Evolutionary conservation across 2,113 vertebrate genomes (phyloP).

Genomic region (Bucco capensis): DNA sequence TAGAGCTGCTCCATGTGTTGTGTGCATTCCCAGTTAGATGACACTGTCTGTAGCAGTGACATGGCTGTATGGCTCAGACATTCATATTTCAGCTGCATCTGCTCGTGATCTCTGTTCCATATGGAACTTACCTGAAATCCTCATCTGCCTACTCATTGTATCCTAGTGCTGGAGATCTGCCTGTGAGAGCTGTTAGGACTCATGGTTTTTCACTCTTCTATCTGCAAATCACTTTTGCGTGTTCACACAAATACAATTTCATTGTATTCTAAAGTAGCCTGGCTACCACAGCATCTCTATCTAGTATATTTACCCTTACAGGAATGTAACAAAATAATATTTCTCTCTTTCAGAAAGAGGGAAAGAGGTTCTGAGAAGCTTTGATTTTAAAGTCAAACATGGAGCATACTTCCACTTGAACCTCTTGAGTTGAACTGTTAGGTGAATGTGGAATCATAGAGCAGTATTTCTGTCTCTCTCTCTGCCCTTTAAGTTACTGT

Average conservation of each 20-base stretch:
- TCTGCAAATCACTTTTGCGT: fast-evolving
- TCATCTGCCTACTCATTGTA: neutral
- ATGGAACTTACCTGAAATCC: neutral
- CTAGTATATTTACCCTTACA: neutral
- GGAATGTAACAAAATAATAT: neutral
- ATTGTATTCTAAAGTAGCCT: neutral
- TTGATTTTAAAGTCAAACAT: neutral
- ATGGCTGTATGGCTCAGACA: neutral
- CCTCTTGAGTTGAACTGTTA: neutral
- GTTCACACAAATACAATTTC: neutral
- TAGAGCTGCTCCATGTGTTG: neutral
- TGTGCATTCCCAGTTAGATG: neutral
- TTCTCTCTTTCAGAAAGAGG: neutral
- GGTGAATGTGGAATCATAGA: neutral
- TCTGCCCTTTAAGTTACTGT: fast-evolving
- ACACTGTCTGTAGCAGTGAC: neutral
- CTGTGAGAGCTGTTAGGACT: neutral
- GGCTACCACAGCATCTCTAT: neutral
- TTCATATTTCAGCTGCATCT: slow-evolving; percentile 23
- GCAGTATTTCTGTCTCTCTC: neutral
- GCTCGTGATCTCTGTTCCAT: slow-evolving; percentile 21
- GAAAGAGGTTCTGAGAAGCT: neutral
- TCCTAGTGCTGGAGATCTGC: neutral
- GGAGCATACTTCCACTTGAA: neutral
- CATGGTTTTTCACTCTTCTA: neutral